Evolutionary conservation across 2,113 vertebrate genomes (phyloP).

Genomic region (Sander lucioperca): DNA sequence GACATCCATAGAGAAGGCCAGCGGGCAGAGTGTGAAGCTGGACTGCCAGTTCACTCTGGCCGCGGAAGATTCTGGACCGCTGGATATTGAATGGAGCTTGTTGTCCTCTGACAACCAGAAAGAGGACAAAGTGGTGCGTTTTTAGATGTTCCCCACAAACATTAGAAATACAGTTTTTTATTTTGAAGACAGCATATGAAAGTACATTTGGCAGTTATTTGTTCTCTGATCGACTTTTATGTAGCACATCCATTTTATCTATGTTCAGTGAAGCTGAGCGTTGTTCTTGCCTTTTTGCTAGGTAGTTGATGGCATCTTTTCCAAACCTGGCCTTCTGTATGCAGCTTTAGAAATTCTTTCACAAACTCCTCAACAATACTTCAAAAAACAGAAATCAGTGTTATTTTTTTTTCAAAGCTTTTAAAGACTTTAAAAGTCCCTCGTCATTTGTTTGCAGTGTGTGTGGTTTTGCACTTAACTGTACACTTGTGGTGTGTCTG

Average conservation of each 20-base stretch:
- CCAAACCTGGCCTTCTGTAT: not conserved
- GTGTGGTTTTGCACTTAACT: not conserved
- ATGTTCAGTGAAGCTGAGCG: not conserved
- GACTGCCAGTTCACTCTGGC: slow-evolving; percentile 81
- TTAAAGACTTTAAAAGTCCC: not conserved
- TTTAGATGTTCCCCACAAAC: not conserved
- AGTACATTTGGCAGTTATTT: slow-evolving; percentile 1
- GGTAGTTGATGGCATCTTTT: not conserved
- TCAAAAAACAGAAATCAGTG: not conserved
- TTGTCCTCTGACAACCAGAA: slow-evolving; percentile 84
- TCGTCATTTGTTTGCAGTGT: not conserved
- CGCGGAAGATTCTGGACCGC: slow-evolving; percentile 77
- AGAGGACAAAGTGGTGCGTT: slow-evolving; percentile 84
- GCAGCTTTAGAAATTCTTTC: slow-evolving; percentile 7
- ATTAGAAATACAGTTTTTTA: not conserved
- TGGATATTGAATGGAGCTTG: slow-evolving; percentile 87
- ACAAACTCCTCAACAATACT: not conserved
- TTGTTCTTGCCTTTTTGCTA: slow-evolving; percentile 8
- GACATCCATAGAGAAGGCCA: slow-evolving; percentile 80
- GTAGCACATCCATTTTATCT: not conserved
- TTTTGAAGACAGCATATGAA: slow-evolving; percentile 3
- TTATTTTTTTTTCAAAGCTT: not conserved
- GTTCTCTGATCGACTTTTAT: not conserved
- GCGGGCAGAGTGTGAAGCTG: slow-evolving; percentile 81
- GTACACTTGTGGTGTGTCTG: not conserved